Percentiles rank a stretch among this genome's conserved stretches.
These are phyloP conservation scores for Athalia circularis DNA, from an alignment of 2,888 invertebrate genomes.

Conservation along the genomic window DNA sequence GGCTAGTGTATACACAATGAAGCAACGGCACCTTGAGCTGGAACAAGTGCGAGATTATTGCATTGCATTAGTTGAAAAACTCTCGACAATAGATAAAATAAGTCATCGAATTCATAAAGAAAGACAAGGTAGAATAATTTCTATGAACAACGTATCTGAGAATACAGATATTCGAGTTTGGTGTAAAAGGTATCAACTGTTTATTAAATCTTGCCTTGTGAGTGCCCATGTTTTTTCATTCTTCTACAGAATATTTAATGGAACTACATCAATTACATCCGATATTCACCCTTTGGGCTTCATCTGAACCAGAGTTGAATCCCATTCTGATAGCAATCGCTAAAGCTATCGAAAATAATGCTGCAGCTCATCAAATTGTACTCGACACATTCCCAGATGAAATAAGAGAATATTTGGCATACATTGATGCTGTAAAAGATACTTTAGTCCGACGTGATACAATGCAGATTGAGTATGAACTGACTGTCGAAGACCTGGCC, in stretches of 20 bases:
- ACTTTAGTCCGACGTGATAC: slow-evolving; percentile 79
- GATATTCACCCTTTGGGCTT: slow-evolving; percentile 79
- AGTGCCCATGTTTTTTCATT: neutral
- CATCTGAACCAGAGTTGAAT: slow-evolving; percentile 77
- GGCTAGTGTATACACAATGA: slow-evolving; percentile 76
- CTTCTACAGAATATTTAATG: slow-evolving; percentile 74
- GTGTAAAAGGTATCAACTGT: neutral
- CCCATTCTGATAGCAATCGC: slow-evolving; percentile 74
- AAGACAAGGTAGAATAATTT: slow-evolving; percentile 73
- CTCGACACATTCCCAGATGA: slow-evolving; percentile 74
- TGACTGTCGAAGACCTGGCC: slow-evolving; percentile 79
- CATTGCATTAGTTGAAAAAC: slow-evolving; percentile 78
- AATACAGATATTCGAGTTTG: slow-evolving; percentile 21
- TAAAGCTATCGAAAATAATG: slow-evolving; percentile 75
- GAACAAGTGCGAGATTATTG: slow-evolving; percentile 80
- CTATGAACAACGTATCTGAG: slow-evolving; percentile 39
- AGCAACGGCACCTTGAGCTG: slow-evolving; percentile 79
- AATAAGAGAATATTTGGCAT: slow-evolving; percentile 80
- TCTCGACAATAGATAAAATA: slow-evolving; percentile 79
- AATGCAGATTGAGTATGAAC: slow-evolving; percentile 81
- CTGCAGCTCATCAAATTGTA: slow-evolving; percentile 75
- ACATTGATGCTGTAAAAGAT: slow-evolving; percentile 82
- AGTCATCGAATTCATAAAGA: slow-evolving; percentile 81
- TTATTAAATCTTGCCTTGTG: no score
- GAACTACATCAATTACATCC: slow-evolving; percentile 79